Evolutionary conservation across 2,113 vertebrate species (phyloP), one percentile per base, ranked within the genome.

Genomic region (Sula dactylatra): DNA sequence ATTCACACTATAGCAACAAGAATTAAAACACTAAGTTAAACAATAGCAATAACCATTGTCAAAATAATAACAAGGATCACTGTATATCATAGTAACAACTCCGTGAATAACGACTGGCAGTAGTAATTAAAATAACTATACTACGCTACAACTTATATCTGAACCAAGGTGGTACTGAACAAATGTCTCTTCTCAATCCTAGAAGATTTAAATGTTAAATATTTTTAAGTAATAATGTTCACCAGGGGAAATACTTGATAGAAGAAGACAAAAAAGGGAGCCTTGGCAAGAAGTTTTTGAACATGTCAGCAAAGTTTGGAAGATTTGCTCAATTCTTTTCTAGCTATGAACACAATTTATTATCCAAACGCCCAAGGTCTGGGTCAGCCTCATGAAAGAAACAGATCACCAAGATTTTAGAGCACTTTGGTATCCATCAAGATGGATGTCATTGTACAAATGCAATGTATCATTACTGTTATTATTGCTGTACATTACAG

Each of bases 391-490:
- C 31, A 67, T 58, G 54, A 85, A 88, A 86, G 26, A 72, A 94
- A 77, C 9, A 77, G 15, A 78, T 55, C 42, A 58, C 27, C 21
- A 74, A 83, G 47, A 90, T 90, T 58, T 92, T 62, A 90, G 32
- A 88, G 59, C 34, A 6, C 17, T 91, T 88, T 82, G 32, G 11
- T 76, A 67, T 56, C 32, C 58, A 91, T 88, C n/a, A 82, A 61
- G 45, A 82, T 67, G 69, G 50, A 64, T 54, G 86, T 69, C 94
- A 90, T 45, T 76, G 56, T 82, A 44, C 29, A 96, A 78, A 91
- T 80, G 54, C 36, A 92, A 64, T 58, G 20, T 86, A 89, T 97
- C 42, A 91, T 95, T 88, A 87, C 36, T 47, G 42, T 94, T 83
- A 91, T 90, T 92, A 91, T 82, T 79, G 55, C 25, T 69, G 59